phyloP scores from a whole-genome alignment of 2,888 invertebrate species.

The Clanis bilineata region DNA sequence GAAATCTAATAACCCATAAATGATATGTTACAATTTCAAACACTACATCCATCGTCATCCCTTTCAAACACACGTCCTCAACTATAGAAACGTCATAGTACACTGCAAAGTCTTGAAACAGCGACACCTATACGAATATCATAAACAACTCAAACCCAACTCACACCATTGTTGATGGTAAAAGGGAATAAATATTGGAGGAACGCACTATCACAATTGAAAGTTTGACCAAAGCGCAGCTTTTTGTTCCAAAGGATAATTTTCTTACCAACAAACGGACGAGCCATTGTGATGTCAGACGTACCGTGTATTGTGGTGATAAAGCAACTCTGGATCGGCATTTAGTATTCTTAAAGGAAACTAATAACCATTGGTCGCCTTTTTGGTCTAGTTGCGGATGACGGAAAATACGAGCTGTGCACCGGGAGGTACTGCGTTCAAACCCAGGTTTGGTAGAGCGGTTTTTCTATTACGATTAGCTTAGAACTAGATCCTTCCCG shows the following conservation, averaged over 20 bases:
- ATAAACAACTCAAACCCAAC: slow-evolving; percentile 21
- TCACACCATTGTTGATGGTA: slow-evolving; percentile 31
- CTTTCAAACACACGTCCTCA: background rate
- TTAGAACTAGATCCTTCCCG: too few relatives aligned
- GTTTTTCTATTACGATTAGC: too few relatives aligned
- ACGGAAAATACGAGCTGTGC: too few relatives aligned
- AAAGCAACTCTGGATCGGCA: slow-evolving; percentile 38
- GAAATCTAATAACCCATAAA: too few relatives aligned
- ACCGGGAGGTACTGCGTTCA: too few relatives aligned
- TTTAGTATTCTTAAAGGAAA: background rate
- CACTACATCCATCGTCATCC: background rate
- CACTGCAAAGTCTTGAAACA: background rate
- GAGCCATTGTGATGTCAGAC: slow-evolving; percentile 66
- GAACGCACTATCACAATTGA: slow-evolving; percentile 43
- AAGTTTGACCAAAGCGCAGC: slow-evolving; percentile 32
- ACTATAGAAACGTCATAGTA: background rate
- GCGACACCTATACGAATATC: background rate
- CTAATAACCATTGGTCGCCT: too few relatives aligned
- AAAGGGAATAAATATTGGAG: slow-evolving; percentile 38
- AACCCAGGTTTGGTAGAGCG: too few relatives aligned
- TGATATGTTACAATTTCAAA: too few relatives aligned
- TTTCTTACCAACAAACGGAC: slow-evolving; percentile 52
- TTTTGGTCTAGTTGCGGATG: too few relatives aligned
- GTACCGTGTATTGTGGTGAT: slow-evolving; percentile 44
- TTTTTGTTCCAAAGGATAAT: slow-evolving; percentile 39